Conservation (phyloP, 92 coral and sea anemone genomes). For the Parazoanthus atlanticus region DNA sequence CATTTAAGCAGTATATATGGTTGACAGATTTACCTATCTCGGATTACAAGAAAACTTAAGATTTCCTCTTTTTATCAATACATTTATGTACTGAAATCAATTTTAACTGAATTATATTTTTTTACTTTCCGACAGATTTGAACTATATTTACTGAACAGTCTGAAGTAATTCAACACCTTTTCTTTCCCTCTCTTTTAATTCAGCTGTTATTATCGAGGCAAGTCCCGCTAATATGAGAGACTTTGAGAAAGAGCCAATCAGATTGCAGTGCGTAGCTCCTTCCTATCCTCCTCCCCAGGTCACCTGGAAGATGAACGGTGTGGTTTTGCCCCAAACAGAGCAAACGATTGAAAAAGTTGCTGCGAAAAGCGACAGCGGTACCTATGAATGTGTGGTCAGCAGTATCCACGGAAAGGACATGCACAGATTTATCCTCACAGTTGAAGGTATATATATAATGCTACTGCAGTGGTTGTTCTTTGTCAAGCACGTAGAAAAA, state of each 20-base stretch:
- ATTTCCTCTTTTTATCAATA: no score
- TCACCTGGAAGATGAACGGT: constrained; percentile 15
- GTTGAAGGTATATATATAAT: constrained; percentile 13
- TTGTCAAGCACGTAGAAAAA: background rate
- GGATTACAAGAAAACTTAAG: no score
- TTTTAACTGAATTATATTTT: no score
- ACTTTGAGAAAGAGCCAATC: constrained; percentile 12
- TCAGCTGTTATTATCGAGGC: background rate
- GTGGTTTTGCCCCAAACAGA: background rate
- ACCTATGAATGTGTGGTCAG: constrained; percentile 21
- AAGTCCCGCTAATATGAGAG: constrained; percentile 2
- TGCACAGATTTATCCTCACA: background rate
- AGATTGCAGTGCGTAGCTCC: constrained; percentile 5
- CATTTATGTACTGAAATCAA: no score
- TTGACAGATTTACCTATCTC: no score
- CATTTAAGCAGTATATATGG: no score
- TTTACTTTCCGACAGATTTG: no score
- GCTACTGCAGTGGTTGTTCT: background rate
- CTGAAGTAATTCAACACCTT: no score
- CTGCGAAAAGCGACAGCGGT: background rate
- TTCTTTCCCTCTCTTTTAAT: background rate
- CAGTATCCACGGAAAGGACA: constrained; percentile 26
- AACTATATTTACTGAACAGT: no score
- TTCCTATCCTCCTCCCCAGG: constrained; percentile 27
- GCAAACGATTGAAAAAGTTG: constrained; percentile 8